These are phyloP conservation scores for Yponomeuta evonymella DNA, from an alignment of 2,888 invertebrate genomes.

Conservation along the genomic window DNA sequence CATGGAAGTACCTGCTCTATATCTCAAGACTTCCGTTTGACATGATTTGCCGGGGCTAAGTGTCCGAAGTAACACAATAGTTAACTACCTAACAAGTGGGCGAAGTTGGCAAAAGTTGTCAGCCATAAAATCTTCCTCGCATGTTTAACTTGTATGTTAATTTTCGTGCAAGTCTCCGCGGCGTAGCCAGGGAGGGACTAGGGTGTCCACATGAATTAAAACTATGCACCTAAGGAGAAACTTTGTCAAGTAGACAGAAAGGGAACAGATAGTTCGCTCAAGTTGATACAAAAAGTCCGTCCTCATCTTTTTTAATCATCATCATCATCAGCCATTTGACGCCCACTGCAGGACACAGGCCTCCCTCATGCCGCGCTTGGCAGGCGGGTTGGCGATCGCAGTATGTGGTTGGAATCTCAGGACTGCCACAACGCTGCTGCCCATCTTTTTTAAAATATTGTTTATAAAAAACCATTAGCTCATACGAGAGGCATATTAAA, in stretches of 20 bases:
- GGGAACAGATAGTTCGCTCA: neutral
- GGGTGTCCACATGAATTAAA: slow-evolving; percentile 8
- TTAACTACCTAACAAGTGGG: neutral
- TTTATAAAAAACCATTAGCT: too few species aligned
- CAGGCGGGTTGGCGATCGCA: too few species aligned
- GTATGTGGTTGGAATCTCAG: too few species aligned
- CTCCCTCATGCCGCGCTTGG: too few species aligned
- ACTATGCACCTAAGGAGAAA: slow-evolving; percentile 26
- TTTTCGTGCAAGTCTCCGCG: slow-evolving; percentile 6
- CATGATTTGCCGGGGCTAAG: neutral
- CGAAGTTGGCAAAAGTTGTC: slow-evolving; percentile 3
- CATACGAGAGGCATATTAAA: too few species aligned
- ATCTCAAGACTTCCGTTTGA: neutral
- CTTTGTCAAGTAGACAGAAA: neutral
- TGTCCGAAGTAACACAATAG: neutral
- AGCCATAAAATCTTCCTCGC: slow-evolving; percentile 6
- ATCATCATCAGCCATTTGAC: too few species aligned
- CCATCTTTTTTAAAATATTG: too few species aligned
- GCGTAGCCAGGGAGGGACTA: neutral
- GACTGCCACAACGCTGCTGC: too few species aligned
- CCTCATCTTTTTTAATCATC: too few species aligned
- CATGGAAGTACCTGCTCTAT: neutral
- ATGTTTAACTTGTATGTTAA: slow-evolving; percentile 6
- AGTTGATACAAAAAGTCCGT: neutral
- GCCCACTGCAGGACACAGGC: too few species aligned